Evolutionary conservation across 2,888 invertebrate species (phyloP), one percentile per base, ranked within the genome.

Genomic region (Pachycephus smyrnensis): DNA sequence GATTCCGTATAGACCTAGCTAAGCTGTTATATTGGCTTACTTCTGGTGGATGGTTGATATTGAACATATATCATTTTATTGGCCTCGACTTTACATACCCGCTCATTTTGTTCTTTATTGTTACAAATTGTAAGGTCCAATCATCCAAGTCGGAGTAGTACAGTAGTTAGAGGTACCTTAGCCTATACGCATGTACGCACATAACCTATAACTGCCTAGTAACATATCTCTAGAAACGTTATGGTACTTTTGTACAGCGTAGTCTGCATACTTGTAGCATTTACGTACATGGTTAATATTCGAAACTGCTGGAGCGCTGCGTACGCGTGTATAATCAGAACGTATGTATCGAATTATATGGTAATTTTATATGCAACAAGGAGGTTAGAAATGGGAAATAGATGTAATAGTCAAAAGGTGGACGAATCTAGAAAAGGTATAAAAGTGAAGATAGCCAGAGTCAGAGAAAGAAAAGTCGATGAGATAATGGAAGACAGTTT

Each of bases 111-210:
- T 84, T 81, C 79, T 79, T 81, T 82, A 83, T 84, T 81, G 85
- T 81, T 83, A 81, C 86, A 87, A 88, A 89, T 89, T 86, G 86
- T 84, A 84, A 85, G 85, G 82, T 79, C 84, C 86, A 87, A 55
- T 55, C 55, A 23, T 55, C 23, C 55, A 15, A 11, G 71, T 71
- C 30, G 68, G 23, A 68, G 32, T 71, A 30, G 71, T 30, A 30
- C 11, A 30, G 71, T 23, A 71, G 33, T 15, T 33, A 30, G 12
- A 30, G 71, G 31, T 30, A 71, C 31, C 12, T 71, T 71, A 12
- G 71, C 30, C 12, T 32, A 23, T 71, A 32, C 31, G 12, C 30
- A 32, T 23, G 12, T 30, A 31, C 71, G 31, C 30, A 11, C 12
- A 15, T 71, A 33, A 30, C 31, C 23, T 55, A 55, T 23, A 55